Evolutionary conservation across 2,113 vertebrate species (phyloP), one percentile per base, ranked within the genome.

Genomic region (Gavialis gangeticus): DNA sequence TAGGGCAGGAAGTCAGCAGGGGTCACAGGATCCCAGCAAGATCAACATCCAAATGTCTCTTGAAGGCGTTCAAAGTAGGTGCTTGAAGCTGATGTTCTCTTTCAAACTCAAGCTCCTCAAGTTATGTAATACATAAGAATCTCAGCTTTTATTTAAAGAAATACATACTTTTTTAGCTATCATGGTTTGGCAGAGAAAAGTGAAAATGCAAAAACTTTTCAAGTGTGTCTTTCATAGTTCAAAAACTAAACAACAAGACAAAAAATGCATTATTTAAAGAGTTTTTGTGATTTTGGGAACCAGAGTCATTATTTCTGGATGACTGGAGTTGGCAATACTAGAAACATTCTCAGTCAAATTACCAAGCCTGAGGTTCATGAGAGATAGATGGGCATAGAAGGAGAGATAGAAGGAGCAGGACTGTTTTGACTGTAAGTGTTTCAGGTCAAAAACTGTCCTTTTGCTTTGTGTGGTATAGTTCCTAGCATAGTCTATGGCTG

Each of bases 241-340:
- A 67, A 34, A 4, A 22, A 28, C 58, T 77, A 19, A 2, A 56
- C 0, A 0, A 27, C 14, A 1, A 2, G 27, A 19, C 60, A 15
- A 46, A 62, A 58, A 66, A 78, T 15, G n/a, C 22, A 46, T 0
- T 4, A 57, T 80, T 34, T 37, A n/a, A 77, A 85, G 77, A 85
- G 19, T 64, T 85, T 34, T 84, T 67, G 17, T 6, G 25, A 60
- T 46, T 83, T 54, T 62, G 5, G 67, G 46, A 28, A n/a, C 34
- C 60, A 63, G 84, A 5, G 60, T 37, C 24, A 34, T 17, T 28
- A 57, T 66, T 66, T 77, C 27, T 11, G 8, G 37, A 21, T 46
- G 27, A 11, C 12, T 66, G 75, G 46, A 8, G 62, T 16, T 66
- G n/a, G 54, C 62, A 56, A 64, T 85, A 55, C 55, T 16, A 30